Conservation (phyloP, 2,797 vertebrate genomes). For the Steatocranus sp. region DNA sequence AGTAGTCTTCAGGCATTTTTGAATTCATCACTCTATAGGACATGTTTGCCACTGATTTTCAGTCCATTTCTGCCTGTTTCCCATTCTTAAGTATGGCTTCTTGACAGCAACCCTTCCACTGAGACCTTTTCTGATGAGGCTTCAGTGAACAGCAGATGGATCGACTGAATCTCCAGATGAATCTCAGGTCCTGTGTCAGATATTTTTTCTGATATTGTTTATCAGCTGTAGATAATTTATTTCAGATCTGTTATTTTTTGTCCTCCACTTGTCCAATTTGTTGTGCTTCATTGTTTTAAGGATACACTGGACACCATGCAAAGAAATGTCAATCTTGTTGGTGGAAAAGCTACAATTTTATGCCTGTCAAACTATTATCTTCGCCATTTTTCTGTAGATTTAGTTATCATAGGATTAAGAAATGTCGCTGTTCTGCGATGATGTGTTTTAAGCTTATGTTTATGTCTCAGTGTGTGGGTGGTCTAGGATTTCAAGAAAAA, state of each 20-base stretch:
- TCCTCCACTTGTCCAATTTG: background rate
- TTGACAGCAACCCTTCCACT: background rate
- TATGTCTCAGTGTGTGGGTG: conserved; percentile 2
- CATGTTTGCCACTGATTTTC: background rate
- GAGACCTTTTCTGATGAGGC: background rate
- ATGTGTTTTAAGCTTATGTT: background rate
- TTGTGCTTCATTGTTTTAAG: background rate
- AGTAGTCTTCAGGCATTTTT: background rate
- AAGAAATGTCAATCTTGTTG: background rate
- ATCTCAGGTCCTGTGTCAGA: background rate
- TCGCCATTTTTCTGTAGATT: background rate
- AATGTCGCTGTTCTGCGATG: background rate
- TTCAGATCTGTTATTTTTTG: background rate
- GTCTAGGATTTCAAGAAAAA: background rate
- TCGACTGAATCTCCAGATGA: background rate
- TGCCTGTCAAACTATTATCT: background rate
- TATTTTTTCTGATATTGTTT: background rate
- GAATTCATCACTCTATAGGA: background rate
- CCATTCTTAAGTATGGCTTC: background rate
- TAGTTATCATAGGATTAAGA: background rate
- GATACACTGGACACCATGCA: background rate
- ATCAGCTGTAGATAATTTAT: background rate
- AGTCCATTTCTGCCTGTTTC: background rate
- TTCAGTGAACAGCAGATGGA: background rate
- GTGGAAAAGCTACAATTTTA: background rate